Conservation (phyloP, 2,113 vertebrate species). For the Penelope pileata region DNA sequence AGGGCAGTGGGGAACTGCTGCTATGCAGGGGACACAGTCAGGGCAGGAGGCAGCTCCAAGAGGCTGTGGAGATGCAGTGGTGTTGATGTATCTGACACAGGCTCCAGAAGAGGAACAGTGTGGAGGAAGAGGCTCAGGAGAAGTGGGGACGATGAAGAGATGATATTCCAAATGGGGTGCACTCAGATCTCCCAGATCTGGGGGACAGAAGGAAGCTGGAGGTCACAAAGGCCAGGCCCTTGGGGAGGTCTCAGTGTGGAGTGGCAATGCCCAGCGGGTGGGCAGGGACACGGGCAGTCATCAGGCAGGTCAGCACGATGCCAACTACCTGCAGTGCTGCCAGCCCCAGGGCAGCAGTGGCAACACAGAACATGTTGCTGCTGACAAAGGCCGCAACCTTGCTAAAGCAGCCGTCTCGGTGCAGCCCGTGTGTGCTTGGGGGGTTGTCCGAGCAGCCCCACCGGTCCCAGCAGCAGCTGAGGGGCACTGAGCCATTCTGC, state of each 20-base stretch:
- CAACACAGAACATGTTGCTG: slow-evolving; percentile 85
- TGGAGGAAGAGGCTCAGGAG: neutral
- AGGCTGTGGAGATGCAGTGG: neutral
- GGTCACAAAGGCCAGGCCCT: rapidly evolving
- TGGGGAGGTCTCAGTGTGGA: neutral
- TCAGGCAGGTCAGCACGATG: slow-evolving; percentile 81
- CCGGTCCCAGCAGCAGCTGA: slow-evolving; percentile 85
- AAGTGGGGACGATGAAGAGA: neutral
- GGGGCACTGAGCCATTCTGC: slow-evolving; percentile 79
- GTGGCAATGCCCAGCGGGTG: neutral
- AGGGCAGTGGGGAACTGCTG: neutral
- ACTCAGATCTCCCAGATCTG: neutral
- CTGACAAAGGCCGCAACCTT: slow-evolving; percentile 85
- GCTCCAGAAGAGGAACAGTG: neutral
- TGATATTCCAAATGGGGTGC: neutral
- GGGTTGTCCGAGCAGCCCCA: slow-evolving; percentile 81
- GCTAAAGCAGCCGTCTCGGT: slow-evolving; percentile 83
- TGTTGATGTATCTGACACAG: rapidly evolving
- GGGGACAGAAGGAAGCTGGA: neutral
- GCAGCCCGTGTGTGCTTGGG: slow-evolving; percentile 64
- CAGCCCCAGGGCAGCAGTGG: slow-evolving; percentile 82
- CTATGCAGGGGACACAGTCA: rapidly evolving
- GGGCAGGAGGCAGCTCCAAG: neutral
- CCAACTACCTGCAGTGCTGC: slow-evolving; percentile 82
- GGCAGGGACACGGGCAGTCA: slow-evolving; percentile 72